Evolutionary conservation across 2,888 invertebrate genomes (phyloP).

Genomic region (Fragum whitleyi): DNA sequence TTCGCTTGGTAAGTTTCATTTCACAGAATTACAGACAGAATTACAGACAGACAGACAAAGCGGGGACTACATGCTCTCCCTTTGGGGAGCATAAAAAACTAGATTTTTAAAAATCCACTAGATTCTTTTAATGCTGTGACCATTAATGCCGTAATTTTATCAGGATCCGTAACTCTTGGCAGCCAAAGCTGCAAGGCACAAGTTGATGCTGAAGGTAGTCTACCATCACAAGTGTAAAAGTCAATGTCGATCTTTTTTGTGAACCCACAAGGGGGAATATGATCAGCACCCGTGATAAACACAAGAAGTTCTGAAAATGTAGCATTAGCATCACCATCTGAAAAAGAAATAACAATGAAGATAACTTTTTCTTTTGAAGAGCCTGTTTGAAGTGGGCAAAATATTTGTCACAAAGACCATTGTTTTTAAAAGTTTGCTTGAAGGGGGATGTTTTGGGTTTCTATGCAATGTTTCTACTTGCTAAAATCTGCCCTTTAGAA

Average conservation of each 20-base stretch:
- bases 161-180: constrained; percentile 26
- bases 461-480: no score
- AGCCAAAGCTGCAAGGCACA: constrained; percentile 29
- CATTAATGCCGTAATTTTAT: constrained; percentile 1
- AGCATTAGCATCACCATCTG: constrained; percentile 18
- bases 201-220: constrained; percentile 15
- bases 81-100: no score
- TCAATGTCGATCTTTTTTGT: constrained; percentile 25
- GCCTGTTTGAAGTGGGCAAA: not conserved
- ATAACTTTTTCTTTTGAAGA: not conserved
- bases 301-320: constrained; percentile 23
- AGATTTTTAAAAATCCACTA: constrained; percentile 24
- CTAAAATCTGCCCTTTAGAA: no score
- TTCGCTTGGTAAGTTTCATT: no score
- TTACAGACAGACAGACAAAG: no score
- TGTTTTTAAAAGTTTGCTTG: not conserved
- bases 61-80: no score
- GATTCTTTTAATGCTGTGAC: constrained; percentile 19
- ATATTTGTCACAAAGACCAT: not conserved
- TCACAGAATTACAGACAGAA: no score
- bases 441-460: not conserved
- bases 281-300: constrained; percentile 28
- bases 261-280: constrained; percentile 31
- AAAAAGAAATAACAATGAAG: constrained; percentile 7
- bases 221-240: constrained; percentile 17